Evolutionary conservation across 2,888 invertebrate genomes (phyloP).

Genomic region (Molanna angustata): DNA sequence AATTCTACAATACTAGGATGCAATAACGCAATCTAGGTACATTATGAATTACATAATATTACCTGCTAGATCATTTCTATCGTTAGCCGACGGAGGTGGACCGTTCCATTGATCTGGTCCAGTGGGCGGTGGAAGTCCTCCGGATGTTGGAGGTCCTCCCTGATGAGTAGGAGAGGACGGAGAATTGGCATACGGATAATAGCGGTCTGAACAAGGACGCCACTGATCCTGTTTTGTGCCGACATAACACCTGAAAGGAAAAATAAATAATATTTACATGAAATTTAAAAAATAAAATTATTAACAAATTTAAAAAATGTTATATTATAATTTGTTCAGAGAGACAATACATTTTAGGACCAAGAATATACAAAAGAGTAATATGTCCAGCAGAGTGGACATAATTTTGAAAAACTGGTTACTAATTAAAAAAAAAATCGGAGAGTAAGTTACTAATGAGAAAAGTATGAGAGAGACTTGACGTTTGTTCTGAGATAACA

Average conservation of each 20-base stretch:
- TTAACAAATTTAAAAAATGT: background rate
- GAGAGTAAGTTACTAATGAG: too few relatives aligned
- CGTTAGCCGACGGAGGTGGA: constrained; percentile 34
- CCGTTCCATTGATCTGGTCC: constrained; percentile 20
- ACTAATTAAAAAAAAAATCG: too few relatives aligned
- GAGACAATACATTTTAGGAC: too few relatives aligned
- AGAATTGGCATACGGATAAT: constrained; percentile 62
- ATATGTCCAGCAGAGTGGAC: too few relatives aligned
- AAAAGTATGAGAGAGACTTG: too few relatives aligned
- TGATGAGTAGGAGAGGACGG: constrained; percentile 32
- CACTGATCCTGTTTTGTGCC: constrained; percentile 76
- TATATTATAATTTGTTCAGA: background rate
- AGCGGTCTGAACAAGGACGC: constrained; percentile 83
- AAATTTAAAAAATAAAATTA: too few relatives aligned
- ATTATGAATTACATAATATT: too few relatives aligned
- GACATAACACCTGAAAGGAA: constrained; percentile 72
- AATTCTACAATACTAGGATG: too few relatives aligned
- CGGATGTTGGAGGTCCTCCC: constrained; percentile 37
- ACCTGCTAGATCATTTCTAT: constrained; percentile 38
- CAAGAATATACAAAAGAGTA: too few relatives aligned
- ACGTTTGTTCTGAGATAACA: too few relatives aligned
- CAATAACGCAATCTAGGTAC: too few relatives aligned
- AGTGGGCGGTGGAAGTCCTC: constrained; percentile 31
- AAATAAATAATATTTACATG: background rate
- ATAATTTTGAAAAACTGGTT: too few relatives aligned